Conservation (phyloP, 1,140 invertebrate species). For the Bombus huntii region DNA sequence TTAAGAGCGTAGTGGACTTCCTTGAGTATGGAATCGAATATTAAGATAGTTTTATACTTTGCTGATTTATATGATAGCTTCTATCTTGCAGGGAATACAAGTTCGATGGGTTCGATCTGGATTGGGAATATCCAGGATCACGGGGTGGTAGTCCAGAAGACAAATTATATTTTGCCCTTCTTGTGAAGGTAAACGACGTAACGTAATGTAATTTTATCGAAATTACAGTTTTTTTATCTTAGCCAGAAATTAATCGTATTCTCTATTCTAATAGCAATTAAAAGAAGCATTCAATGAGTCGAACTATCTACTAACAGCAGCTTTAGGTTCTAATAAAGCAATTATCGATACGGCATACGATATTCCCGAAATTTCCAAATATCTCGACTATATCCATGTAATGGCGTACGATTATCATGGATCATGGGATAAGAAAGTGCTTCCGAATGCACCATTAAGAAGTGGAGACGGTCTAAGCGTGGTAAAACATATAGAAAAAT, state of each 20-base stretch:
- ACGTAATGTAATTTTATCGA: neutral
- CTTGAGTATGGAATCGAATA: slow-evolving; percentile 82
- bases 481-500: slow-evolving; percentile 75
- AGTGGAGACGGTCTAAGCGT: slow-evolving; percentile 84
- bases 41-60: neutral
- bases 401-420: slow-evolving; percentile 97
- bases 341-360: slow-evolving; percentile 90
- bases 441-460: slow-evolving; percentile 87
- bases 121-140: slow-evolving; percentile 90
- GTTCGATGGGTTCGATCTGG: slow-evolving; percentile 93
- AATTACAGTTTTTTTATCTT: neutral
- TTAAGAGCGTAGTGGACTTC: slow-evolving; percentile 85
- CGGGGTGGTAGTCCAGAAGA: slow-evolving; percentile 89
- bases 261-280: slow-evolving; percentile 83
- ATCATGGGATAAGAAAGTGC: slow-evolving; percentile 89
- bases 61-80: neutral
- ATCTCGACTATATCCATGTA: slow-evolving; percentile 92
- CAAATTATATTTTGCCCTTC: slow-evolving; percentile 88
- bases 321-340: slow-evolving; percentile 88
- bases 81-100: slow-evolving; percentile 85
- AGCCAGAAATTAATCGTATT: neutral
- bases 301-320: slow-evolving; percentile 88
- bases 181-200: slow-evolving; percentile 81
- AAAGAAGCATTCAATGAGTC: slow-evolving; percentile 83
- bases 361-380: slow-evolving; percentile 87